Percentiles rank a stretch among this genome's conserved stretches.
phyloP scores from a whole-genome alignment of 2,797 vertebrate genomes.

The Lemur catta region DNA sequence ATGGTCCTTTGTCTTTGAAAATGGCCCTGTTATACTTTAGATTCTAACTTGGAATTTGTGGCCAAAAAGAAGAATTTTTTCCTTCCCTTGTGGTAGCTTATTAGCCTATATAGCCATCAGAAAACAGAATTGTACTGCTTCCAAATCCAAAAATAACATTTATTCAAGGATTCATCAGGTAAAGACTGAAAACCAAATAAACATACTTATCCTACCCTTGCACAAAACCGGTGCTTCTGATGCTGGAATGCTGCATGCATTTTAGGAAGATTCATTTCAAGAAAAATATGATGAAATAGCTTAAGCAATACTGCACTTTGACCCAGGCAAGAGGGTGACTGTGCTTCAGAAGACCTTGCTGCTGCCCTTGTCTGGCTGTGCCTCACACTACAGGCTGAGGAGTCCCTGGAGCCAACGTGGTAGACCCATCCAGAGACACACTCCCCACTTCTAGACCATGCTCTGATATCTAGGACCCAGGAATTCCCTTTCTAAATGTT shows the following conservation, averaged over 20 bases:
- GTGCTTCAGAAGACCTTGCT: neutral
- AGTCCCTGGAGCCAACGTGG: neutral
- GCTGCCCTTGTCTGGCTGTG: neutral
- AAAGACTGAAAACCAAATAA: constrained; percentile 37
- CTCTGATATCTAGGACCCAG: neutral
- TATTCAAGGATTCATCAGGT: neutral
- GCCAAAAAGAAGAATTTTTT: constrained; percentile 44
- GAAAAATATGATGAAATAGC: neutral
- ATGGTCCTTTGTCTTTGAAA: constrained; percentile 59
- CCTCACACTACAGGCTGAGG: neutral
- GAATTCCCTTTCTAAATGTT: neutral
- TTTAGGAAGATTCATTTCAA: neutral
- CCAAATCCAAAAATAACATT: constrained; percentile 13
- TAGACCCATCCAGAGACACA: neutral
- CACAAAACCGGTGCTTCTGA: neutral
- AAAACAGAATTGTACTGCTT: constrained; percentile 40
- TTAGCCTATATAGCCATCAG: constrained; percentile 1
- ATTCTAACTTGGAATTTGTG: constrained; percentile 38
- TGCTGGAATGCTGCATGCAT: neutral
- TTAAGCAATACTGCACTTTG: neutral
- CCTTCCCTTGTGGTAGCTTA: neutral
- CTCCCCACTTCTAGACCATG: neutral
- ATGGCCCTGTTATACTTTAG: neutral
- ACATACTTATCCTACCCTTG: neutral
- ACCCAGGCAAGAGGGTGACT: neutral